Conservation (phyloP, 2,113 vertebrate species). For the Micronycteris hirsuta region DNA sequence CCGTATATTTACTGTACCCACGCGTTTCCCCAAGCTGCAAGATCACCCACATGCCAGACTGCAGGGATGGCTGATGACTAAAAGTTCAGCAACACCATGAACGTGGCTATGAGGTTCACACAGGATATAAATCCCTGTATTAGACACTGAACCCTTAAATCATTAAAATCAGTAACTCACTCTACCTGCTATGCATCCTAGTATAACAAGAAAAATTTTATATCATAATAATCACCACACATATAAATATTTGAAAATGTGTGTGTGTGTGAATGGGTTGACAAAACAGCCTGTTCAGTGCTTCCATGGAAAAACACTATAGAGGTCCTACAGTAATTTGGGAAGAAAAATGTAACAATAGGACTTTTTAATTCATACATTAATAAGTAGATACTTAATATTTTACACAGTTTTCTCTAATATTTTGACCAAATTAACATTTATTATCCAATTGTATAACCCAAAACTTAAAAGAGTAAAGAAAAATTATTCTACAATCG, state of each 20-base stretch:
- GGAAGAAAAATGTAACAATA: not conserved
- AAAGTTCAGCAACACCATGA: not conserved
- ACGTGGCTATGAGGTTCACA: not conserved
- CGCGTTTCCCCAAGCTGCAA: not conserved
- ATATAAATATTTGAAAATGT: not conserved
- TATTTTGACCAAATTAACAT: not conserved
- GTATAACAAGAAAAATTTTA: not conserved
- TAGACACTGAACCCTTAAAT: not conserved
- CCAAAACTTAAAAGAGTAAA: not conserved
- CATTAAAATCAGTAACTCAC: not conserved
- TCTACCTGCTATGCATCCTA: not conserved
- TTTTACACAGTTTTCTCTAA: not conserved
- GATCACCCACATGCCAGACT: not conserved
- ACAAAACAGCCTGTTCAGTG: not conserved
- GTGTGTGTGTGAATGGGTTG: not conserved
- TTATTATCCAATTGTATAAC: not conserved
- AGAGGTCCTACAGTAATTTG: not conserved
- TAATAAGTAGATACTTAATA: not conserved
- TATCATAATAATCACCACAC: not conserved
- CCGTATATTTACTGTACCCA: not conserved
- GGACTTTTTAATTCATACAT: not conserved
- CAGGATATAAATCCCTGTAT: not conserved
- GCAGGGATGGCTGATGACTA: not conserved
- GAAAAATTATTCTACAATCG: not conserved
- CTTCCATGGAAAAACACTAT: not conserved